A percentile compares a stretch with the other conserved stretches of the same genome.
phyloP scores from a whole-genome alignment of 2,888 invertebrate species.

The Polydesmus complanatus region DNA sequence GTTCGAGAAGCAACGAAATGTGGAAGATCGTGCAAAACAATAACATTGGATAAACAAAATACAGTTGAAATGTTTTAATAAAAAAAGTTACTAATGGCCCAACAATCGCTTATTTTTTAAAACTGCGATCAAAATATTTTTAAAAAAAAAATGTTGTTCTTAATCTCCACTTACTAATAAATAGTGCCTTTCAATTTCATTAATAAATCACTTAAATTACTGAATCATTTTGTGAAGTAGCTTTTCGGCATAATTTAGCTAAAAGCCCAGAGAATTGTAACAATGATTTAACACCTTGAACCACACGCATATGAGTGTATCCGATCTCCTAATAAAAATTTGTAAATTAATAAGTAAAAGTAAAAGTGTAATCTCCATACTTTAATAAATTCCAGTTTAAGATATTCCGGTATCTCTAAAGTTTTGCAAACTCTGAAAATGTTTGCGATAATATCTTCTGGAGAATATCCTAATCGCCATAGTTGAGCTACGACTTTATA shows the following conservation, averaged over 20 bases:
- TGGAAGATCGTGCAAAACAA: too few species aligned
- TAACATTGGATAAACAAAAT: too few species aligned
- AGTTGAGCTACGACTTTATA: constrained; percentile 76
- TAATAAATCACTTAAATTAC: neutral
- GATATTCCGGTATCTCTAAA: constrained; percentile 59
- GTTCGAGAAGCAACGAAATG: neutral
- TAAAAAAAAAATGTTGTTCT: neutral
- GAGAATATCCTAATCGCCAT: constrained; percentile 86
- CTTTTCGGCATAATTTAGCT: constrained; percentile 54
- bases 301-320: constrained; percentile 72
- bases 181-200: too few species aligned
- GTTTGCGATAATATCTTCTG: constrained; percentile 91
- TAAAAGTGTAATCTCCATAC: constrained; percentile 31
- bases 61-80: too few species aligned
- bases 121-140: neutral
- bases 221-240: neutral
- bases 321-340: constrained; percentile 59
- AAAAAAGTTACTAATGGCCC: neutral
- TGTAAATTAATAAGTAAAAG: neutral
- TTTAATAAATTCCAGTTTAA: constrained; percentile 72
- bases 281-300: constrained; percentile 72
- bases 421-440: constrained; percentile 87
- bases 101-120: neutral
- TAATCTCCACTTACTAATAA: too few species aligned
- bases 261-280: constrained; percentile 82